A percentile compares a stretch with the other conserved stretches of the same genome.
Evolutionary conservation across 2,113 vertebrate species (phyloP).

Genomic region (Phocoena phocoena): DNA sequence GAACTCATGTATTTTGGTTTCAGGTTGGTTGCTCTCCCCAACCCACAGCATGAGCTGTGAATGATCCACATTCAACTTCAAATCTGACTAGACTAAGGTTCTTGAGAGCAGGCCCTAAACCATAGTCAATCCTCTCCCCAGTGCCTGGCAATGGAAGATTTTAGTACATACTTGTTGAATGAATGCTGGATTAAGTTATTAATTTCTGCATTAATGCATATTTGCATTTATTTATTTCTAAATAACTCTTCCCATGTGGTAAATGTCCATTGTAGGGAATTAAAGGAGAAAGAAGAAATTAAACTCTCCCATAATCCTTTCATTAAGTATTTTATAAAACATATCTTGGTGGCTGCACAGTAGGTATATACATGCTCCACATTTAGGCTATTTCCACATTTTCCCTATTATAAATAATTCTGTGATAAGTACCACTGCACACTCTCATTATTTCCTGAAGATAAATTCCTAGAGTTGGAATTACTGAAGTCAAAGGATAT

Average conservation of each 20-base stretch:
- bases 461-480: conserved; percentile 38
- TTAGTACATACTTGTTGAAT: background rate
- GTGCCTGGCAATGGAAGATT: background rate
- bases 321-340: conserved; percentile 48
- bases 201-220: background rate
- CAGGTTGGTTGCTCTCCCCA: background rate
- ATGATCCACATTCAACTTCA: background rate
- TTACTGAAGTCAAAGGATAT: conserved; percentile 30
- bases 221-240: conserved; percentile 15
- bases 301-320: conserved; percentile 30
- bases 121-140: background rate
- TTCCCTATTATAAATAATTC: conserved; percentile 35
- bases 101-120: background rate
- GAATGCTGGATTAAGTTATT: background rate
- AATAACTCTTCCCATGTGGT: background rate
- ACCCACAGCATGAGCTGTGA: background rate
- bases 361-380: background rate
- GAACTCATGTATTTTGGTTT: background rate
- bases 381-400: conserved; percentile 21
- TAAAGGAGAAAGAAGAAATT: conserved; percentile 36
- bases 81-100: background rate
- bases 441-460: conserved; percentile 57
- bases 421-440: background rate
- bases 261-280: background rate
- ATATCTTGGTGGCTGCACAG: background rate